Conservation (phyloP, 1,140 invertebrate species). For the Neodiprion pinetum region DNA sequence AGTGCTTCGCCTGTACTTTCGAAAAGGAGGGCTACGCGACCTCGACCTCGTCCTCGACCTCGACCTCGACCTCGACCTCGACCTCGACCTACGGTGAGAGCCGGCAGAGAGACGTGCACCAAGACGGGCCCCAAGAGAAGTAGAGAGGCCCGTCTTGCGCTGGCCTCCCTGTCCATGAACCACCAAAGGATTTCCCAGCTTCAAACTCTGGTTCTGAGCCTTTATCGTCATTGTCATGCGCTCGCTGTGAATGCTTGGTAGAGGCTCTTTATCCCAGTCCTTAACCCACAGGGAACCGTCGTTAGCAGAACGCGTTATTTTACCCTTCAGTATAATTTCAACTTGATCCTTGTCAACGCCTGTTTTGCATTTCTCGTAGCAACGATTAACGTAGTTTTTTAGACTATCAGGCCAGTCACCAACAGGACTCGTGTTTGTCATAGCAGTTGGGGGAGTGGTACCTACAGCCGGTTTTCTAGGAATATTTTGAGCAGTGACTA, state of each 20-base stretch:
- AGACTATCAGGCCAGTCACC: conserved; percentile 76
- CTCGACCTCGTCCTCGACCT: conserved; percentile 37
- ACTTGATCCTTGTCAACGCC: conserved; percentile 91
- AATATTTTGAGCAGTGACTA: conserved; percentile 52
- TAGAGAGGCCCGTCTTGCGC: conserved; percentile 61
- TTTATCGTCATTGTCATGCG: conserved; percentile 70
- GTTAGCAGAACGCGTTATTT: conserved; percentile 88
- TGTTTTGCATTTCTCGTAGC: conserved; percentile 89
- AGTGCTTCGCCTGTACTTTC: conserved; percentile 53
- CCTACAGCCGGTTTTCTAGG: conserved; percentile 37
- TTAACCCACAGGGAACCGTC: conserved; percentile 85
- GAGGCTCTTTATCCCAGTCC: conserved; percentile 91
- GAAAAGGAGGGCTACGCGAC: conserved; percentile 47
- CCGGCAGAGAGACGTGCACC: conserved; percentile 58
- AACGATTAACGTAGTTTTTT: conserved; percentile 87
- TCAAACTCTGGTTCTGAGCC: conserved; percentile 45
- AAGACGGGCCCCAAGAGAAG: conserved; percentile 63
- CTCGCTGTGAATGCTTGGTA: conserved; percentile 84
- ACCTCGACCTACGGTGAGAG: conserved; percentile 43
- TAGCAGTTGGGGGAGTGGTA: conserved; percentile 38
- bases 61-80: conserved; percentile 47
- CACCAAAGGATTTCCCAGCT: conserved; percentile 38
- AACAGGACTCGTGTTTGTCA: conserved; percentile 51
- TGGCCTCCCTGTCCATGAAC: conserved; percentile 39
- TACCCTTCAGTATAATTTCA: conserved; percentile 91